phyloP scores from a whole-genome alignment of 2,797 vertebrate species.

The Schizothorax lantsangensis region DNA sequence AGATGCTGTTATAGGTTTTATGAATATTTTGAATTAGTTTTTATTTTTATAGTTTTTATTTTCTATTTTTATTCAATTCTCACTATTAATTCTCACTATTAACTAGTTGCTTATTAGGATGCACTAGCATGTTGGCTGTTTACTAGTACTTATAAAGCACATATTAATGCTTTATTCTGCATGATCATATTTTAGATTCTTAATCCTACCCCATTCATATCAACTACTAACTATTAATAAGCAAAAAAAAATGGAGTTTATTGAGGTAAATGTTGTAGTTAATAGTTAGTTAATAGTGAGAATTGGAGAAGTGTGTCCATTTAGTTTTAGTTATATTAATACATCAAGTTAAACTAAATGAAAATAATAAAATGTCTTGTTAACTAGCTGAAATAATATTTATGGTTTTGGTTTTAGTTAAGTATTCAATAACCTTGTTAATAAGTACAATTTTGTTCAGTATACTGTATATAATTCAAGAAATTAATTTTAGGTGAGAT shows the following conservation, averaged over 20 bases:
- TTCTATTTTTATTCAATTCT: background rate
- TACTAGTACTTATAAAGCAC: background rate
- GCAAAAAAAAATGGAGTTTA: background rate
- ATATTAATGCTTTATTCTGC: background rate
- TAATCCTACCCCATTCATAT: background rate
- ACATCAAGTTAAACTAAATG: background rate
- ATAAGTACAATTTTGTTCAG: background rate
- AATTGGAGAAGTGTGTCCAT: background rate
- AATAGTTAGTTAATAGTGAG: background rate
- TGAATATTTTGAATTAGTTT: background rate
- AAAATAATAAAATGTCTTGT: too few species aligned
- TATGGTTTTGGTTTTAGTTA: background rate
- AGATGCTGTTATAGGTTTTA: background rate
- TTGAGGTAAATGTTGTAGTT: background rate
- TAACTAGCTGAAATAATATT: background rate
- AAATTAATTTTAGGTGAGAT: background rate
- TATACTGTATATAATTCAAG: too few species aligned
- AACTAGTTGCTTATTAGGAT: background rate
- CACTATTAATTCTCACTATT: background rate
- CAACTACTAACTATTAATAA: background rate
- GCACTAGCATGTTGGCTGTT: background rate
- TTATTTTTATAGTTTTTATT: background rate
- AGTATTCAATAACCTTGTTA: background rate
- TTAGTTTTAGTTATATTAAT: too few species aligned
- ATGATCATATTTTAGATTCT: background rate